A percentile compares a stretch with the other conserved stretches of the same genome.
phyloP scores from a whole-genome alignment of 2,888 invertebrate genomes.

The Odontomyia ornata region DNA sequence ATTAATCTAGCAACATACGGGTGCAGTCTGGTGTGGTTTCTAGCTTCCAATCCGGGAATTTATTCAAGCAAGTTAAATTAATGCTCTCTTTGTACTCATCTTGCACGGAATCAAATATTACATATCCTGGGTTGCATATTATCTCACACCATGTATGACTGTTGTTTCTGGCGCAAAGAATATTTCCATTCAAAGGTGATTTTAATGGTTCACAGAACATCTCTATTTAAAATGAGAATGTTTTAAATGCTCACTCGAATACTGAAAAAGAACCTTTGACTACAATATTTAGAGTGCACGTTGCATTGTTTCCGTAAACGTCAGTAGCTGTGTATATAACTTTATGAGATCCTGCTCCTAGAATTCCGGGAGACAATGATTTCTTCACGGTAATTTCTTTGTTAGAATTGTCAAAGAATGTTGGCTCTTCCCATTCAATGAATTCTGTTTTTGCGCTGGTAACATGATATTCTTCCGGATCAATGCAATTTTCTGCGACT shows the following conservation, averaged over 20 bases:
- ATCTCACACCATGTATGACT: conserved; percentile 67
- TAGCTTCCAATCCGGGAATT: conserved; percentile 61
- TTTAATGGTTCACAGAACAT: conserved; percentile 63
- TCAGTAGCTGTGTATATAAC: conserved; percentile 71
- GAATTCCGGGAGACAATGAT: conserved; percentile 64
- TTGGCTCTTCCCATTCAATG: conserved; percentile 66
- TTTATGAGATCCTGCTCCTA: conserved; percentile 67
- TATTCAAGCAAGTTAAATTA: conserved; percentile 59
- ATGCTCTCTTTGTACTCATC: conserved; percentile 60
- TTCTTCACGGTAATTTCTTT: conserved; percentile 54
- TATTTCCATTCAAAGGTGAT: conserved; percentile 65
- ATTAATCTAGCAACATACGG: conserved; percentile 56
- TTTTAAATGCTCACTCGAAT: neutral
- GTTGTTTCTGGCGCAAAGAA: conserved; percentile 64
- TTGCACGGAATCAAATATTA: conserved; percentile 59
- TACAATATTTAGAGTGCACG: conserved; percentile 69
- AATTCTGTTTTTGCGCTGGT: conserved; percentile 60
- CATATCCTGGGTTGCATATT: conserved; percentile 71
- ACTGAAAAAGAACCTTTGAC: conserved; percentile 68
- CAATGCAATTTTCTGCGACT: conserved; percentile 68
- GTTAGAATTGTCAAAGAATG: conserved; percentile 62
- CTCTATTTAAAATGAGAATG: conserved; percentile 49
- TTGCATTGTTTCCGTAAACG: conserved; percentile 68
- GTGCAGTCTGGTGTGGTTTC: conserved; percentile 68
- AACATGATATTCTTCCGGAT: conserved; percentile 68